Conservation (phyloP, 2,888 invertebrate species). For the Gymnosoma rotundatum region DNA sequence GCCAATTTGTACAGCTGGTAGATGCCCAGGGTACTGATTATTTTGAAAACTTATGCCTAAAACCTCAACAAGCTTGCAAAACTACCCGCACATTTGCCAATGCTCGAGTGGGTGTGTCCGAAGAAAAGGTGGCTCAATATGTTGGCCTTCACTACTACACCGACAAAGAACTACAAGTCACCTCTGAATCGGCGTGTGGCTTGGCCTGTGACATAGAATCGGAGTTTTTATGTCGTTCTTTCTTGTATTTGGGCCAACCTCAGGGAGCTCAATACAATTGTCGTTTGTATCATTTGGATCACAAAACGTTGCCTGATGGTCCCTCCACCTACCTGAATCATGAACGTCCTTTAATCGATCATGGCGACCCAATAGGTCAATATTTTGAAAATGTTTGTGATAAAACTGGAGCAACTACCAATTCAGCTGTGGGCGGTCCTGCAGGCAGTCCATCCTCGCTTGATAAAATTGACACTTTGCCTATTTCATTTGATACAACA, state of each 20-base stretch:
- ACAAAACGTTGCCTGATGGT: constrained; percentile 95
- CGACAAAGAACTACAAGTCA: constrained; percentile 95
- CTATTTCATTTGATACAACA: constrained; percentile 89
- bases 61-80: constrained; percentile 94
- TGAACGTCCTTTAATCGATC: constrained; percentile 94
- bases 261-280: constrained; percentile 92
- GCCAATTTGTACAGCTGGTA: constrained; percentile 93
- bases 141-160: constrained; percentile 95
- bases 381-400: constrained; percentile 96
- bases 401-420: constrained; percentile 81
- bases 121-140: constrained; percentile 95
- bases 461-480: constrained; percentile 85
- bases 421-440: constrained; percentile 66
- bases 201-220: constrained; percentile 96
- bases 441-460: constrained; percentile 74
- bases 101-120: constrained; percentile 93
- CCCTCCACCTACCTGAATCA: constrained; percentile 95
- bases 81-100: constrained; percentile 90
- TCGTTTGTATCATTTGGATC: constrained; percentile 95
- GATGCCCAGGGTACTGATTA: constrained; percentile 91
- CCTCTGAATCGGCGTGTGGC: constrained; percentile 93
- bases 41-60: constrained; percentile 95
- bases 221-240: constrained; percentile 94
- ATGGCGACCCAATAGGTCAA: constrained; percentile 93
- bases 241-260: constrained; percentile 88